A percentile compares a stretch with the other conserved stretches of the same genome.
Conservation (phyloP, 2,888 invertebrate species). For the Drosophila tanythrix region DNA sequence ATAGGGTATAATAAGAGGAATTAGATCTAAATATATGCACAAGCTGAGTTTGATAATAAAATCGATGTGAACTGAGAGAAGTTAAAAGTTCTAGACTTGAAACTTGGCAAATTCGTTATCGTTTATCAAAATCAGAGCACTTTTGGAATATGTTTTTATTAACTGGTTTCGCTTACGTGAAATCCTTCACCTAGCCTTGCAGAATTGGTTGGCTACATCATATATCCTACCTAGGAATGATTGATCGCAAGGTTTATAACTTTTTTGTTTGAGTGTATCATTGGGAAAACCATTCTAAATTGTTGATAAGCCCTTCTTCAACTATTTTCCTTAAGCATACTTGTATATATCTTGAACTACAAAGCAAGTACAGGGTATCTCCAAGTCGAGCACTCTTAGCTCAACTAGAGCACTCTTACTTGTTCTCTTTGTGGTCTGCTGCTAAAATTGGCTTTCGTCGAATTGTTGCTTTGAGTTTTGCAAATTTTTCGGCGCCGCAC, state of each 20-base stretch:
- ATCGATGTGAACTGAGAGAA: not conserved
- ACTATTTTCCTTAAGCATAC: not conserved
- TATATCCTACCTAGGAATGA: too few species aligned
- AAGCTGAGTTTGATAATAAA: not conserved
- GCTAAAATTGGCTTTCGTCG: slow-evolving; percentile 76
- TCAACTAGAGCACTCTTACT: not conserved
- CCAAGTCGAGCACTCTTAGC: not conserved
- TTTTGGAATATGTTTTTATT: not conserved
- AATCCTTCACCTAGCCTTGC: not conserved
- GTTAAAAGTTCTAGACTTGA: not conserved
- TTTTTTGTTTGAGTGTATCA: not conserved
- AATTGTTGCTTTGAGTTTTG: slow-evolving; percentile 81
- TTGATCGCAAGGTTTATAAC: not conserved
- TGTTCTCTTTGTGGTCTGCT: slow-evolving; percentile 46
- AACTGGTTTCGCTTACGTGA: not conserved
- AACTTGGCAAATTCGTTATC: not conserved
- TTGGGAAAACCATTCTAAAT: not conserved
- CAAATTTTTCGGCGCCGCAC: slow-evolving; percentile 71
- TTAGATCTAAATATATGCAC: not conserved
- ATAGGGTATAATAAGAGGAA: not conserved
- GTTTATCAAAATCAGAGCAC: not conserved
- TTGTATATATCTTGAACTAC: not conserved
- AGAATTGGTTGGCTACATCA: not conserved
- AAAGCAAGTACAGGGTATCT: not conserved
- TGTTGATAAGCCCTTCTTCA: not conserved